A percentile compares a stretch with the other conserved stretches of the same genome.
Conservation (phyloP, 2,888 invertebrate species). For the Trimorus sp. region DNA sequence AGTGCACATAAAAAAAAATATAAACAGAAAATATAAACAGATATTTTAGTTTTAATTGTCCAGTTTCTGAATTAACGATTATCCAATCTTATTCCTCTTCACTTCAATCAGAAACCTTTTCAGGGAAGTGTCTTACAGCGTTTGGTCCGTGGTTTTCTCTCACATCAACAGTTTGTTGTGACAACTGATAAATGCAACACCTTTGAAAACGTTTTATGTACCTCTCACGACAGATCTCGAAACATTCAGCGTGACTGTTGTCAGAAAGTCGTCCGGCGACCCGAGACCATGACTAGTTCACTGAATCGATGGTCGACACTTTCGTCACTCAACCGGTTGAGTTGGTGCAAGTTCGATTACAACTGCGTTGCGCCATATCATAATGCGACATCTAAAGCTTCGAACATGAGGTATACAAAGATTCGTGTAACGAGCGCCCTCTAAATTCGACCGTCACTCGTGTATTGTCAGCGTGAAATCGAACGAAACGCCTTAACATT, state of each 20-base stretch:
- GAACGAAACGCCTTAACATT: constrained; percentile 16
- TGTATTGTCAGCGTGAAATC: constrained; percentile 36
- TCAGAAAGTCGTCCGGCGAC: too few relatives aligned
- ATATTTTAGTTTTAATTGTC: too few relatives aligned
- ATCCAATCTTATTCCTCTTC: background rate
- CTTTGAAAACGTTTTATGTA: background rate
- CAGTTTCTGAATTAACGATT: too few relatives aligned
- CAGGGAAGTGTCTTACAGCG: background rate
- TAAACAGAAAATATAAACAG: too few relatives aligned
- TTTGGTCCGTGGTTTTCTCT: background rate
- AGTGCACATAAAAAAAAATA: too few relatives aligned
- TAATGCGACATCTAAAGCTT: constrained; percentile 17
- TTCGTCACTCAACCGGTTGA: background rate
- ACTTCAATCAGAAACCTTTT: background rate
- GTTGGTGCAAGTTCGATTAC: background rate
- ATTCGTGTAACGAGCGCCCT: background rate
- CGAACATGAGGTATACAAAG: constrained; percentile 8
- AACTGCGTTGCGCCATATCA: background rate
- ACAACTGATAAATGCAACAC: constrained; percentile 50
- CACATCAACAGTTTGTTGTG: background rate
- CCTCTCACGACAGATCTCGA: background rate
- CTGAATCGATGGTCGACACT: too few relatives aligned
- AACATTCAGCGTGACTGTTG: background rate
- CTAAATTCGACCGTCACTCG: constrained; percentile 20
- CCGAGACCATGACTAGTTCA: too few relatives aligned